These are phyloP conservation scores for Pelobates cultripes DNA, from an alignment of 2,797 vertebrate genomes.

Conservation along the genomic window DNA sequence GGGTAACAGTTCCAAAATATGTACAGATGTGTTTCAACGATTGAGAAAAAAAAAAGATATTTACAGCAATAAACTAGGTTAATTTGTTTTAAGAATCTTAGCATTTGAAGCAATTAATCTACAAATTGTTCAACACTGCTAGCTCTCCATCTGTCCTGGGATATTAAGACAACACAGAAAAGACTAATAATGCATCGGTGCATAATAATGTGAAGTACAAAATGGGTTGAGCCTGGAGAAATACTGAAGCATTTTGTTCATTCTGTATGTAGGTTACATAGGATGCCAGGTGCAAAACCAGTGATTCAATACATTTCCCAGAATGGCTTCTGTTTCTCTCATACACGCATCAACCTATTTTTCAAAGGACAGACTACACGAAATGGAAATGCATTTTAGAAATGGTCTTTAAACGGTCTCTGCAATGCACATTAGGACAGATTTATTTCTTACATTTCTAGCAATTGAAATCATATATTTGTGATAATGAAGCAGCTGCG, in stretches of 20 bases:
- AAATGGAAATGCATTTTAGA: too few relatives aligned
- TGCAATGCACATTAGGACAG: too few relatives aligned
- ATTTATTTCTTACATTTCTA: too few relatives aligned
- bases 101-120: slow-evolving; percentile 3
- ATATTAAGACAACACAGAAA: slow-evolving; percentile 44
- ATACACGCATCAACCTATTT: not conserved
- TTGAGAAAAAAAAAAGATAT: not conserved
- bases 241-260: fast-evolving
- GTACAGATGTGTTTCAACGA: not conserved
- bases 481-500: too few relatives aligned
- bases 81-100: not conserved
- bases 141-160: slow-evolving; percentile 50
- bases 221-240: slow-evolving; percentile 19
- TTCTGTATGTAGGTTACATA: fast-evolving
- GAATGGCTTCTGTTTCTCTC: not conserved
- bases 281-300: slow-evolving; percentile 37
- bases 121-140: not conserved
- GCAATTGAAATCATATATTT: too few relatives aligned
- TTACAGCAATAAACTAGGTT: not conserved
- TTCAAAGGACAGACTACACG: not conserved
- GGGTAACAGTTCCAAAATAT: not conserved
- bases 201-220: slow-evolving; percentile 36
- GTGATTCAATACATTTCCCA: slow-evolving; percentile 17
- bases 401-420: too few relatives aligned
- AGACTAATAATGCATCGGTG: slow-evolving; percentile 11